Evolutionary conservation across 2,113 vertebrate species (phyloP).

Genomic region (Odontesthes bonariensis): DNA sequence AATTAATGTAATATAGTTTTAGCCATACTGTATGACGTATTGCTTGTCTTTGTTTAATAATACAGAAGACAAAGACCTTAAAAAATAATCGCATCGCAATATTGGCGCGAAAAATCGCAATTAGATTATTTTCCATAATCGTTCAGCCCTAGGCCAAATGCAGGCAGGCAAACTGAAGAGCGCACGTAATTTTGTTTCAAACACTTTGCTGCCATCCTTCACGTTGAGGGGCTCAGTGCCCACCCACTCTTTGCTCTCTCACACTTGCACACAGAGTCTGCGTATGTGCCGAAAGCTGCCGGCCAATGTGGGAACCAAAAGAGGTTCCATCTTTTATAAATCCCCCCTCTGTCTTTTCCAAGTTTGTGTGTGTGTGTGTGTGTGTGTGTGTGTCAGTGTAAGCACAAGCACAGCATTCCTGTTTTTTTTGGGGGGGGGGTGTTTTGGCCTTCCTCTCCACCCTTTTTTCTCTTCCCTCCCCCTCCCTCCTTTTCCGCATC

Average conservation of each 20-base stretch:
- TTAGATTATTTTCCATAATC: too few species aligned
- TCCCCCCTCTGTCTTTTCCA: slow-evolving; percentile 68
- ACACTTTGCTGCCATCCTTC: slow-evolving; percentile 17
- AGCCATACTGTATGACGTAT: too few species aligned
- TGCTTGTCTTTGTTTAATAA: too few species aligned
- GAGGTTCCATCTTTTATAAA: slow-evolving; percentile 74
- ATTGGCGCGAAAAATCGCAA: too few species aligned
- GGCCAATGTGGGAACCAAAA: slow-evolving; percentile 68
- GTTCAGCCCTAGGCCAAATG: too few species aligned
- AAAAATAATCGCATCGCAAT: too few species aligned
- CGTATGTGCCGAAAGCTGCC: slow-evolving; percentile 71
- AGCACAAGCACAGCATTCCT: slow-evolving; percentile 70
- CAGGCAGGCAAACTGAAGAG: slow-evolving; percentile 31
- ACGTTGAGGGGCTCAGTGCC: background rate
- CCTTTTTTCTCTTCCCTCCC: slow-evolving; percentile 23
- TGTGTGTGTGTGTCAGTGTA: slow-evolving; percentile 41
- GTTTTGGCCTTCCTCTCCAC: slow-evolving; percentile 42
- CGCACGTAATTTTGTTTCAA: slow-evolving; percentile 26
- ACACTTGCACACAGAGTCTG: slow-evolving; percentile 29
- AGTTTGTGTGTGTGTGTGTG: slow-evolving; percentile 32
- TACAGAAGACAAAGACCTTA: too few species aligned
- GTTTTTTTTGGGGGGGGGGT: slow-evolving; percentile 14
- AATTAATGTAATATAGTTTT: too few species aligned
- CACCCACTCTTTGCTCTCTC: background rate
- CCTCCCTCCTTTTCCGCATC: slow-evolving; percentile 33